Base-by-base conservation (phyloP, 2,113 vertebrate species). In the Coturnix japonica region DNA sequence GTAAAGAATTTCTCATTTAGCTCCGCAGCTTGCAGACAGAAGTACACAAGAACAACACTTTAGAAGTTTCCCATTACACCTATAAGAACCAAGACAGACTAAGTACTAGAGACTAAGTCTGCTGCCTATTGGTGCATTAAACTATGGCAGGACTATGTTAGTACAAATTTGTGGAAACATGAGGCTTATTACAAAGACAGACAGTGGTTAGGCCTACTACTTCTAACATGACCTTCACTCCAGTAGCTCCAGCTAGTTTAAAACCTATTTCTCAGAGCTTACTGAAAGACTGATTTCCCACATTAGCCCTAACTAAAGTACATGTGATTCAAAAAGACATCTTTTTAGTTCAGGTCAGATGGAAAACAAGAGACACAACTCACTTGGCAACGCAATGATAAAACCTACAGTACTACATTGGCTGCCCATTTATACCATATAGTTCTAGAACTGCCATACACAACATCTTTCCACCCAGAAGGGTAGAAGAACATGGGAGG, bases 361-460 rank as follows among this genome's bases (percentile, higher is more conserved):
- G 20, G 54, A 61, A 66, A 89, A 7, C 1, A 3, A 64, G n/a
- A 10, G 9, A 25, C 47, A 74, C 33, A 46, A 46, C 51, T 70
- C 56, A 74, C 23, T 37, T 54, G 26, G 7, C 31, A 3, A 2
- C 26, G 30, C n/a, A 60, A 19, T 4, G 8, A 54, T 73, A 43
- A 53, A 7, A n/a, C 6, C 18, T 26, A 61, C 59, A 85, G 0
- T 10, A 26, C 11, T n/a, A 12, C 10, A 15, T 39, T 22, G 56
- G 12, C 11, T 65, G 26, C 72, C 31, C 31, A 21, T 30, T 28
- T 0, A 0, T 47, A 49, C 21, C 20, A 39, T 0, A 23, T 3
- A 75, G 15, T 13, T 75, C 63, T 65, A 19, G 20, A 85, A 79
- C 3, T 59, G 56, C 23, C 13, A 0, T 8, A 44, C 3, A 7